Evolutionary conservation across 1,140 invertebrate genomes (phyloP).

Genomic region (Pectinophora gossypiella): DNA sequence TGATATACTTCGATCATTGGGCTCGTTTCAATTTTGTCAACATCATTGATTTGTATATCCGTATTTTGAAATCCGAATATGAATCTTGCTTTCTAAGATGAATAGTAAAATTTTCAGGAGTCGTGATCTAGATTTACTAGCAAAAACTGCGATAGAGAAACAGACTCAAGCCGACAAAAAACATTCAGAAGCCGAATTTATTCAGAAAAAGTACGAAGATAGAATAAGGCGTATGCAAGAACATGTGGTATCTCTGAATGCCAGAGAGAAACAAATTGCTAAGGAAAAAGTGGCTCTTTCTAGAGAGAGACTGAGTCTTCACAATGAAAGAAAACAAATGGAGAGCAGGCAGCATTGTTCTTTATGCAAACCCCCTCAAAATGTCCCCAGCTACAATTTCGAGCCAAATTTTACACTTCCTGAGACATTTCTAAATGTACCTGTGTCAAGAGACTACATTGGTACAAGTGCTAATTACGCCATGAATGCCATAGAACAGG

Average conservation of each 20-base stretch:
- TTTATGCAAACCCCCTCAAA: constrained; percentile 45
- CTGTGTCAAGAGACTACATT: constrained; percentile 35
- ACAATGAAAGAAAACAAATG: constrained; percentile 63
- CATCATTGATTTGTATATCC: too few species aligned
- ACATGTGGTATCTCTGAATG: constrained; percentile 61
- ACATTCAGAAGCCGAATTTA: constrained; percentile 57
- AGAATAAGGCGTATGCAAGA: constrained; percentile 66
- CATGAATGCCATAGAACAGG: constrained; percentile 45
- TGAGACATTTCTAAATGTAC: constrained; percentile 26
- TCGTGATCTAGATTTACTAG: constrained; percentile 62
- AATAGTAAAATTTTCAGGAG: too few species aligned
- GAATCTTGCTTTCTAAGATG: too few species aligned
- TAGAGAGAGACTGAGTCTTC: constrained; percentile 59
- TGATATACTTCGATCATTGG: too few species aligned
- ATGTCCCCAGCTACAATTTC: constrained; percentile 30
- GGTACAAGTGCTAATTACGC: constrained; percentile 31
- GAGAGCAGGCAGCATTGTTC: constrained; percentile 57
- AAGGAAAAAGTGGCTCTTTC: constrained; percentile 68
- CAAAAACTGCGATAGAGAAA: constrained; percentile 64
- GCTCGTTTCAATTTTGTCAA: too few species aligned
- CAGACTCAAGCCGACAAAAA: constrained; percentile 66
- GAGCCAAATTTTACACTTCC: constrained; percentile 27
- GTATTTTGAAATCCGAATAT: too few species aligned
- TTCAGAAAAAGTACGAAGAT: constrained; percentile 67
- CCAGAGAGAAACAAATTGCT: constrained; percentile 69